These are phyloP conservation scores for Caerostris darwini DNA, from an alignment of 1,140 invertebrate species.

Conservation along the genomic window DNA sequence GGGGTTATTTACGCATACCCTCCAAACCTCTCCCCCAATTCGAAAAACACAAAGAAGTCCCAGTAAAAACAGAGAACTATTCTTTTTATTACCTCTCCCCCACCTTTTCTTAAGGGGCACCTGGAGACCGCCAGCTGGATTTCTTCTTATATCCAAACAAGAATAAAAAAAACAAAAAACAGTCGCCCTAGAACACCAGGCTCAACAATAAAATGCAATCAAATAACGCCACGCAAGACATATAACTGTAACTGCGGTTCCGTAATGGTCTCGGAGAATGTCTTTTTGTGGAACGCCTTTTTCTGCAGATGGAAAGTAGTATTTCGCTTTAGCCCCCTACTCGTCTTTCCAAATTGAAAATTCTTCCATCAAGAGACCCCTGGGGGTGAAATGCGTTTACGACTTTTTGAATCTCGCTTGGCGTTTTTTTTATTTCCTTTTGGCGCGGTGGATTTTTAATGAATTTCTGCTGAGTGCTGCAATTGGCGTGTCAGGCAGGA, in stretches of 20 bases:
- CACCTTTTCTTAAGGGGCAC: background rate
- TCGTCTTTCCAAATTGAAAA: slow-evolving; percentile 70
- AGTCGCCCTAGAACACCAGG: background rate
- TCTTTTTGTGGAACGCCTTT: slow-evolving; percentile 51
- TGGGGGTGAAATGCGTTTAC: slow-evolving; percentile 46
- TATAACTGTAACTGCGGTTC: slow-evolving; percentile 4
- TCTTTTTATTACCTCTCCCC: slow-evolving; percentile 14
- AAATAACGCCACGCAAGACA: background rate
- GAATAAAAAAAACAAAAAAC: background rate
- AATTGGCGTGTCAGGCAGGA: slow-evolving; percentile 69
- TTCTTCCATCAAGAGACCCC: slow-evolving; percentile 30
- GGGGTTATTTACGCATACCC: background rate
- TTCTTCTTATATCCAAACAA: background rate
- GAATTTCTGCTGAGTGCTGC: slow-evolving; percentile 66
- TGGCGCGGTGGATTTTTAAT: slow-evolving; percentile 42
- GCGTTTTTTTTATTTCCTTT: slow-evolving; percentile 3
- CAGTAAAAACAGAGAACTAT: slow-evolving; percentile 11
- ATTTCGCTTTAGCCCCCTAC: slow-evolving; percentile 62
- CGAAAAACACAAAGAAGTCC: background rate
- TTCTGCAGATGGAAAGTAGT: background rate
- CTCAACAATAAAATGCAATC: background rate
- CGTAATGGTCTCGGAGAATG: slow-evolving; percentile 48
- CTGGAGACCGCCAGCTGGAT: slow-evolving; percentile 35
- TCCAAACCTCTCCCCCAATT: background rate
- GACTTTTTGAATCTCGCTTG: background rate